Evolutionary conservation across 2,797 vertebrate species (phyloP).

Genomic region (Balearica regulorum): DNA sequence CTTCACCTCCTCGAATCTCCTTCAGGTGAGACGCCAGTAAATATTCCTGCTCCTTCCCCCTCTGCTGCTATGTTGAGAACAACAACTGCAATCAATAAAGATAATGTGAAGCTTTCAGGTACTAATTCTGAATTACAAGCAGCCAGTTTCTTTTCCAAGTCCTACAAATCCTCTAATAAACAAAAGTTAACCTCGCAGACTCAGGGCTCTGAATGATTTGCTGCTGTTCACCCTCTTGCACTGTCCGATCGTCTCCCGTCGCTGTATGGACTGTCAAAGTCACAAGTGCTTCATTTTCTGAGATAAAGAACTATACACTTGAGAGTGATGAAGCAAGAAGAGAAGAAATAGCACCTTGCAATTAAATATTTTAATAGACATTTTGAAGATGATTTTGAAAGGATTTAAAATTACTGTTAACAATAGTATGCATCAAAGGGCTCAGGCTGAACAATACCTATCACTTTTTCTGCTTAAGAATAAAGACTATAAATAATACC

Average conservation of each 20-base stretch:
- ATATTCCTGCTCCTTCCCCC: neutral
- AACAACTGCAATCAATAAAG: neutral
- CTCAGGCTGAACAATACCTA: slow-evolving; percentile 7
- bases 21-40: neutral
- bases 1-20: neutral
- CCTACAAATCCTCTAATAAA: neutral
- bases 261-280: neutral
- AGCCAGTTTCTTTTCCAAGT: neutral
- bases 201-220: neutral
- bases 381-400: slow-evolving; percentile 11
- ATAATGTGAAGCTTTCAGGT: neutral
- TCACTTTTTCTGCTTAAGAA: neutral
- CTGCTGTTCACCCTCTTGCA: neutral
- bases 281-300: neutral
- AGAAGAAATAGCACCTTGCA: slow-evolving; percentile 5
- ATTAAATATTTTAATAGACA: slow-evolving; percentile 52
- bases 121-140: neutral
- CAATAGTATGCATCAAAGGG: neutral
- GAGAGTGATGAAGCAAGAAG: neutral
- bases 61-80: neutral
- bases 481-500: neutral
- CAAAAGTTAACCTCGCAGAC: neutral
- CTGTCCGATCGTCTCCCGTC: neutral
- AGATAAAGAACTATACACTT: neutral
- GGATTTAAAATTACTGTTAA: slow-evolving; percentile 12